Evolutionary conservation across 2,888 invertebrate species (phyloP).

Genomic region (Nyleta sp.): DNA sequence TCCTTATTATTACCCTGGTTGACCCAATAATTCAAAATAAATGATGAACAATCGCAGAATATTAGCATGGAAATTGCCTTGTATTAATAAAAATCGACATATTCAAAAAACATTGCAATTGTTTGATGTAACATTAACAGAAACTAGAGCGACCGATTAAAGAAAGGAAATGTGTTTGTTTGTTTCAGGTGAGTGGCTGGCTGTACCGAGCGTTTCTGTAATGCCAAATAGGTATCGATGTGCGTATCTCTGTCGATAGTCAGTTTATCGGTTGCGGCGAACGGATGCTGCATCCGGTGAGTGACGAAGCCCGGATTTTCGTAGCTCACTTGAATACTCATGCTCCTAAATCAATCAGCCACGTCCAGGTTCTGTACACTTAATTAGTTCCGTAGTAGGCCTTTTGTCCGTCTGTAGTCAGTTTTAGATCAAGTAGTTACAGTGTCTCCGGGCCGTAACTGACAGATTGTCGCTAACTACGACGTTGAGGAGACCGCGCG

Average conservation of each 20-base stretch:
- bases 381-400: constrained; percentile 69
- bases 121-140: background rate
- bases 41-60: no score
- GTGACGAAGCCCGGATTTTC: constrained; percentile 80
- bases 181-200: constrained; percentile 82
- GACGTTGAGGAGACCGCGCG: constrained; percentile 53
- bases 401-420: constrained; percentile 67
- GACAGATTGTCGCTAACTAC: constrained; percentile 60
- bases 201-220: constrained; percentile 81
- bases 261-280: constrained; percentile 82
- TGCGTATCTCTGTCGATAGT: constrained; percentile 80
- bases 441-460: constrained; percentile 63
- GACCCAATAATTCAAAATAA: no score
- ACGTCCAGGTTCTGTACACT: constrained; percentile 69
- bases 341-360: constrained; percentile 76
- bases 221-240: constrained; percentile 83
- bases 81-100: no score
- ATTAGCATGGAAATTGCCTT: no score
- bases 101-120: no score
- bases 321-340: constrained; percentile 76
- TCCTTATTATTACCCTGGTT: no score
- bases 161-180: constrained; percentile 20
- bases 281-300: constrained; percentile 82
- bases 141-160: constrained; percentile 3
- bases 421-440: constrained; percentile 67